Base-by-base conservation (phyloP, 1,140 invertebrate genomes). In the Holcopasites calliopsidis region DNA sequence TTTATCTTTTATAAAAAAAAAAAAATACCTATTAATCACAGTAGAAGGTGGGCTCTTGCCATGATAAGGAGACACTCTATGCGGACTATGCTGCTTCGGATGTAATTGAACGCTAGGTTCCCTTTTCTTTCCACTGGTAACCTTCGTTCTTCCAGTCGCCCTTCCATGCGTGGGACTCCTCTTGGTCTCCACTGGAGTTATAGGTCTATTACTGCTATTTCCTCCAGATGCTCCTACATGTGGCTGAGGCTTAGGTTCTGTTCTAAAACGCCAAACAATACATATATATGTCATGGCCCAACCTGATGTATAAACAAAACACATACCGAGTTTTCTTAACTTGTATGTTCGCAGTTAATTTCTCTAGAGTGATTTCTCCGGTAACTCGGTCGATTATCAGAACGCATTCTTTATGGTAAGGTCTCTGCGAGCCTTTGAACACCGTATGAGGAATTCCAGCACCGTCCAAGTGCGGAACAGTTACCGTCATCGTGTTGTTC, bases 341-440 rank as follows among this genome's bases (percentile, higher is more conserved):
- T 93, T 97, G 96, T 85, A 99, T 96, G 92, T 97, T 98, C 81
- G 95, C 95, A 47, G 95, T 95, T 55, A 99, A 93, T 91, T 96
- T 97, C 91, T 99, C 98, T 71, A 99, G 90, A 21, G 96, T 98
- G 80, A 99, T 96, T 92, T 98, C 97, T 60, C 98, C 97, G 3
- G 97, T 99, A 50, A 93, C 92, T 89, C 95, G 95, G 90, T 99
- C 97, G 79, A 98, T 97, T 64, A 99, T 98, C 11, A 99, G 93
- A 52, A 99, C 96, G 93, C 98, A 99, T 93, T 99, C 98, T 93
- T 98, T 97, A 61, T 95, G 93, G 89, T 97, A 97, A 49, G 97
- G 96, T 87, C 95, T 94, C 87, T 98, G 96, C 86, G 96, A 97
- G 54, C 98, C 98, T 92, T 97, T 98, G 90, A 98, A 99, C 62